Conservation (phyloP, 2,113 vertebrate genomes). For the Antigone vipio region DNA sequence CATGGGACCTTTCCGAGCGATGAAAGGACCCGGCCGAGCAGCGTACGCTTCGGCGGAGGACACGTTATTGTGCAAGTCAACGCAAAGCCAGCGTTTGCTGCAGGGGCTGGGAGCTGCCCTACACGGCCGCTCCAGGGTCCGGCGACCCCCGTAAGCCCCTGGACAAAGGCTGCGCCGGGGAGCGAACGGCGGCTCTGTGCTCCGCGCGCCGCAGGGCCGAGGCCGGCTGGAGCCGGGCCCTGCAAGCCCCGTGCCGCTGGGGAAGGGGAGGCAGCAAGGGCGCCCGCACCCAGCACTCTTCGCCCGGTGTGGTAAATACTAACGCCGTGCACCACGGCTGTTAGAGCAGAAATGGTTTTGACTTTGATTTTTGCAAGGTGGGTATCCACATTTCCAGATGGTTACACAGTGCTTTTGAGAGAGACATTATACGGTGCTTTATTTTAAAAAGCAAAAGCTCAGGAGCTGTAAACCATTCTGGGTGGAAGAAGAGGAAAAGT, state of each 20-base stretch:
- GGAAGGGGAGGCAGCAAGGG: neutral
- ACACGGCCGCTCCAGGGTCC: neutral
- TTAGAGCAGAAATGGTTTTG: neutral
- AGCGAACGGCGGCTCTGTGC: neutral
- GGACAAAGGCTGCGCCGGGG: neutral
- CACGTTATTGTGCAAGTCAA: neutral
- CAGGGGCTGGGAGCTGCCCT: neutral
- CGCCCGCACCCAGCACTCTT: too few species aligned
- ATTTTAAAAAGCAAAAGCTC: neutral
- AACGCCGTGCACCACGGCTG: fast-evolving
- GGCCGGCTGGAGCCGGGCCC: neutral
- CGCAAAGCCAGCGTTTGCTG: fast-evolving
- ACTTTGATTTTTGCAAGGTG: neutral
- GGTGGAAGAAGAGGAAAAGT: neutral
- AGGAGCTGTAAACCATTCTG: neutral
- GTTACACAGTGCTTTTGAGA: neutral
- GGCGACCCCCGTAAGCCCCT: fast-evolving
- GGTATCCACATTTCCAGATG: neutral
- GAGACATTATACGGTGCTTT: fast-evolving
- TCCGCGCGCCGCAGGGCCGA: neutral
- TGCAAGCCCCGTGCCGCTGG: neutral
- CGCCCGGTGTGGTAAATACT: fast-evolving
- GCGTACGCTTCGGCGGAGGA: neutral
- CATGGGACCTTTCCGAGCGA: neutral
- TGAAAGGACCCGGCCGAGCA: neutral